These are phyloP conservation scores for Phalacrocorax aristotelis DNA, from an alignment of 2,113 vertebrate genomes.

Conservation along the genomic window DNA sequence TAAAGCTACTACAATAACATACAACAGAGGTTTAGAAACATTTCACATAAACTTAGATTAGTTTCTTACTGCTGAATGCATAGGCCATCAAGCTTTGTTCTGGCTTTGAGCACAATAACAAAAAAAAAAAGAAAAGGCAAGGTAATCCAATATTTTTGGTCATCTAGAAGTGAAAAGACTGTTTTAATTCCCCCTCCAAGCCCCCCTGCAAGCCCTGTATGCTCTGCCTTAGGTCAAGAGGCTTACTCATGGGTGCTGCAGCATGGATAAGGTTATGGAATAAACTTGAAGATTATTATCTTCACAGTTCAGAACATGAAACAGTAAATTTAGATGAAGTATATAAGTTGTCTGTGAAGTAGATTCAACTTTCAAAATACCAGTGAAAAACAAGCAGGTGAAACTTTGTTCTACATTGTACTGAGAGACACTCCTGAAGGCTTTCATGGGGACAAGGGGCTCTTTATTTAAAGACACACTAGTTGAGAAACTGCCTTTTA, in stretches of 20 bases:
- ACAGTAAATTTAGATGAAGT: background rate
- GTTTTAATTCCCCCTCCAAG: no score
- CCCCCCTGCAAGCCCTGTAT: fast-evolving
- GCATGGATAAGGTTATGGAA: background rate
- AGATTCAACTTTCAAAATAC: background rate
- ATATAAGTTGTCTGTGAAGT: background rate
- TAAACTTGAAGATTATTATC: background rate
- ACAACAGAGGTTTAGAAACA: background rate
- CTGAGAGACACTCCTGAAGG: background rate
- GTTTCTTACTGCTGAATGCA: background rate
- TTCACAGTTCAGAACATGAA: background rate
- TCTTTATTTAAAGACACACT: background rate
- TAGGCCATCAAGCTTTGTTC: background rate
- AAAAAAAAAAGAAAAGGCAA: background rate
- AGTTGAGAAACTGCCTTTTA: background rate
- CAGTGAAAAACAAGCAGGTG: background rate
- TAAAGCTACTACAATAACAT: background rate
- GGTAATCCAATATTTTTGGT: background rate
- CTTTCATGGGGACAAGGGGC: background rate
- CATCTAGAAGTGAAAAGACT: background rate
- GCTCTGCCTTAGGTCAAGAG: background rate
- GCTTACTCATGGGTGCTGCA: background rate
- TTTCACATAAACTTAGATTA: background rate
- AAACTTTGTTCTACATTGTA: background rate
- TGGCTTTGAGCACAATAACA: background rate